Conservation (phyloP, 2,113 vertebrate species). For the Nyctibius bracteatus region DNA sequence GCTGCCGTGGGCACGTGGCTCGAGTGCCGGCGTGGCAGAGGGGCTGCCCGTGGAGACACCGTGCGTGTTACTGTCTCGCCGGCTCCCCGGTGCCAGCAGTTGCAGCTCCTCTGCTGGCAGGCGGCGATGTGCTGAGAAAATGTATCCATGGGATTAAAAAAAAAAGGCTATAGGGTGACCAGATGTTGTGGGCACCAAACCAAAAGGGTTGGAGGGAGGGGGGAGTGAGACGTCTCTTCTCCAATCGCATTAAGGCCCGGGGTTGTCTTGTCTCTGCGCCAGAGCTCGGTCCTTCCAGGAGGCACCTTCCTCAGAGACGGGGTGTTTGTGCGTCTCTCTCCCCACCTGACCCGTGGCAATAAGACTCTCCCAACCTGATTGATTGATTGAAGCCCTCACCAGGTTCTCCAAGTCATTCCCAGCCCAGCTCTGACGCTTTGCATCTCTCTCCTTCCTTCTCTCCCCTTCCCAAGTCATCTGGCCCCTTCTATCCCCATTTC, state of each 20-base stretch:
- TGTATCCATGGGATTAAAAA: not conserved
- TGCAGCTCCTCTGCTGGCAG: not conserved
- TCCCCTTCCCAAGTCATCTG: not conserved
- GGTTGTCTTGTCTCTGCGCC: not conserved
- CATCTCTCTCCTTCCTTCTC: not conserved
- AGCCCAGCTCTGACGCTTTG: not conserved
- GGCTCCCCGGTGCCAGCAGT: not conserved
- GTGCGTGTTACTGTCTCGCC: not conserved
- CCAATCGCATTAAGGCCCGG: not conserved
- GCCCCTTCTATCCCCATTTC: not conserved
- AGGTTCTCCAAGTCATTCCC: not conserved
- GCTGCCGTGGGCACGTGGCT: not conserved
- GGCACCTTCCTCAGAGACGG: not conserved
- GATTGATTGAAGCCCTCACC: not conserved
- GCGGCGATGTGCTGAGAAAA: not conserved
- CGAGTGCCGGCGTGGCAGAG: not conserved
- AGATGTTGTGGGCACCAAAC: constrained; percentile 33
- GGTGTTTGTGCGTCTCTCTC: not conserved
- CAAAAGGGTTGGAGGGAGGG: not conserved
- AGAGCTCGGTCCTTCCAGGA: not conserved
- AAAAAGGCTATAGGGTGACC: not conserved
- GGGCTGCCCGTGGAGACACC: not conserved
- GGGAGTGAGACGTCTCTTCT: not conserved
- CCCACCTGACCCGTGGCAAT: not conserved
- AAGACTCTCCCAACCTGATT: too few relatives aligned